Evolutionary conservation across 2,113 vertebrate species (phyloP).

Genomic region (Eubucco bourcierii): DNA sequence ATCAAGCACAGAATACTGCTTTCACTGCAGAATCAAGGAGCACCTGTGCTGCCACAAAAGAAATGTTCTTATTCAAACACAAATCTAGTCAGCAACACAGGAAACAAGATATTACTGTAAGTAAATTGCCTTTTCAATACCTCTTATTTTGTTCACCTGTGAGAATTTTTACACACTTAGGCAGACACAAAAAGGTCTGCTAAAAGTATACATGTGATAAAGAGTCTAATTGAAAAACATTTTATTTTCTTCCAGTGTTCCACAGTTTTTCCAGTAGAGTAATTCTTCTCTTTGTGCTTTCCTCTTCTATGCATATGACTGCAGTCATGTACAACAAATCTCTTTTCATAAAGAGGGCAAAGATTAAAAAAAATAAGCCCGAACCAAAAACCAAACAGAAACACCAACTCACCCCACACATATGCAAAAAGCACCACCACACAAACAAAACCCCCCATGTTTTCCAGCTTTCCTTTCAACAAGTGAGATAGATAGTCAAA

Average conservation of each 20-base stretch:
- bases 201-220: neutral
- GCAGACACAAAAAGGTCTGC: neutral
- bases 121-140: neutral
- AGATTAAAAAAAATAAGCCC: neutral
- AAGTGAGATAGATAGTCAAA: neutral
- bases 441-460: neutral
- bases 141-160: constrained; percentile 6
- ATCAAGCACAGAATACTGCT: constrained; percentile 37
- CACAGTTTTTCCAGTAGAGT: neutral
- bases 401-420: too few species aligned
- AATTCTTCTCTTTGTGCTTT: neutral
- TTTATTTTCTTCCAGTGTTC: neutral
- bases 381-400: neutral
- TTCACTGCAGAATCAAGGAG: constrained; percentile 42
- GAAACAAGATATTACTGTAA: constrained; percentile 23
- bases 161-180: neutral
- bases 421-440: neutral
- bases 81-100: constrained; percentile 12
- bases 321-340: neutral
- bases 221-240: constrained; percentile 8
- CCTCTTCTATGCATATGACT: neutral
- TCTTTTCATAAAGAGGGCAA: neutral
- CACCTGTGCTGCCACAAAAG: constrained; percentile 48
- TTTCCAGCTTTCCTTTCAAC: neutral
- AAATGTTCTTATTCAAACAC: constrained; percentile 39